Evolutionary conservation across 2,888 invertebrate genomes (phyloP).

Genomic region (Polymixis lichenea): DNA sequence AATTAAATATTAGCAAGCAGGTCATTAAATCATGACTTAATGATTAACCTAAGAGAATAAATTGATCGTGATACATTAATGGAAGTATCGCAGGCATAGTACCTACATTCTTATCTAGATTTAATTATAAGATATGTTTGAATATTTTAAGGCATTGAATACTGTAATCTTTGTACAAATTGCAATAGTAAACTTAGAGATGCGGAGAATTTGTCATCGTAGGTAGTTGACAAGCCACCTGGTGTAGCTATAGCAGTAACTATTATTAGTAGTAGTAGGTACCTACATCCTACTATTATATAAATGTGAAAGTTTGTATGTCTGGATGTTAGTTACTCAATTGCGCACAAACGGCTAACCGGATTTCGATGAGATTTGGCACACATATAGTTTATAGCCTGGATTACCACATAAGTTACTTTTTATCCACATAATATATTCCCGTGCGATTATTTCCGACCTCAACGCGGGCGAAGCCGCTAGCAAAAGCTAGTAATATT

Average conservation of each 20-base stretch:
- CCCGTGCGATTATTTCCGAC: no score
- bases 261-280: not conserved
- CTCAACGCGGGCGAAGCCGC: no score
- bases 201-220: conserved; percentile 25
- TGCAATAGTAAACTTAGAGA: not conserved
- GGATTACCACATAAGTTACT: no score
- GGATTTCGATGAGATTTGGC: no score
- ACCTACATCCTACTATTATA: no score
- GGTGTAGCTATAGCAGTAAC: not conserved
- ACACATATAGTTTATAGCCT: no score
- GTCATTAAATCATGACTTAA: conserved; percentile 17
- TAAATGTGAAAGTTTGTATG: no score
- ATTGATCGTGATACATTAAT: conserved; percentile 19
- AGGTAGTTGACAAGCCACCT: not conserved
- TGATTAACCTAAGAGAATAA: conserved; percentile 1
- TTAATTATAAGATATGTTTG: conserved; percentile 30
- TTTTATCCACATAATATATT: no score
- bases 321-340: no score
- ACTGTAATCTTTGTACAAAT: conserved; percentile 22
- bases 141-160: conserved; percentile 20
- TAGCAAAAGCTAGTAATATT: no score
- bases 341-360: no score
- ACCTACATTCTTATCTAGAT: conserved; percentile 12
- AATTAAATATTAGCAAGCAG: conserved; percentile 4
- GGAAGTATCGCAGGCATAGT: conserved; percentile 2